A percentile compares a stretch with the other conserved stretches of the same genome.
These are phyloP conservation scores for Nibea coibor DNA, from an alignment of 2,113 vertebrate genomes.

Conservation along the genomic window DNA sequence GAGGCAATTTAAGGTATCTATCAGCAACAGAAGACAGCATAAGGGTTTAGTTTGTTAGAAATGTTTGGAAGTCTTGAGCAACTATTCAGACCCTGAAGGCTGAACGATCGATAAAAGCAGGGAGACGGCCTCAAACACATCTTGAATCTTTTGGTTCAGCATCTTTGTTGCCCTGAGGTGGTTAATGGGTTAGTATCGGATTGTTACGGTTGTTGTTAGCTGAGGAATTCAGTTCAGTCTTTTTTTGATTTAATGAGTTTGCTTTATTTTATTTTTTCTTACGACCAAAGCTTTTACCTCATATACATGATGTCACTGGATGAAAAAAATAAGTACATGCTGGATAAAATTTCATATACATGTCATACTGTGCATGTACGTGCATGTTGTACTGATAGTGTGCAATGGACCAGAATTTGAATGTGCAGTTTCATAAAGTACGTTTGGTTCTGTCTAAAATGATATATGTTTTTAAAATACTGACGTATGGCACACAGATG, in stretches of 20 bases:
- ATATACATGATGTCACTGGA: constrained; percentile 66
- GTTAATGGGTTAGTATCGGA: constrained; percentile 68
- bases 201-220: constrained; percentile 58
- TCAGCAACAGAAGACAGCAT: background rate
- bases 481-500: constrained; percentile 27
- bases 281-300: constrained; percentile 53
- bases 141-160: constrained; percentile 13
- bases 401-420: constrained; percentile 28
- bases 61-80: background rate
- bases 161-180: constrained; percentile 11
- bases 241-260: constrained; percentile 67
- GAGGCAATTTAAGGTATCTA: background rate
- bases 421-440: constrained; percentile 24
- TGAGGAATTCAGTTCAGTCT: constrained; percentile 80
- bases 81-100: background rate
- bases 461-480: background rate
- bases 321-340: constrained; percentile 58
- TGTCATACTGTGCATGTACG: constrained; percentile 47
- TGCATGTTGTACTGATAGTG: constrained; percentile 47
- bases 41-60: constrained; percentile 23
- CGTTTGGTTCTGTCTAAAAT: constrained; percentile 25
- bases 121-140: constrained; percentile 6
- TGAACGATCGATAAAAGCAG: background rate
- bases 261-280: constrained; percentile 76
- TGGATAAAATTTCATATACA: constrained; percentile 56